Evolutionary conservation across 2,888 invertebrate species (phyloP), one percentile per base, ranked within the genome.

Genomic region (Volucella inflata): DNA sequence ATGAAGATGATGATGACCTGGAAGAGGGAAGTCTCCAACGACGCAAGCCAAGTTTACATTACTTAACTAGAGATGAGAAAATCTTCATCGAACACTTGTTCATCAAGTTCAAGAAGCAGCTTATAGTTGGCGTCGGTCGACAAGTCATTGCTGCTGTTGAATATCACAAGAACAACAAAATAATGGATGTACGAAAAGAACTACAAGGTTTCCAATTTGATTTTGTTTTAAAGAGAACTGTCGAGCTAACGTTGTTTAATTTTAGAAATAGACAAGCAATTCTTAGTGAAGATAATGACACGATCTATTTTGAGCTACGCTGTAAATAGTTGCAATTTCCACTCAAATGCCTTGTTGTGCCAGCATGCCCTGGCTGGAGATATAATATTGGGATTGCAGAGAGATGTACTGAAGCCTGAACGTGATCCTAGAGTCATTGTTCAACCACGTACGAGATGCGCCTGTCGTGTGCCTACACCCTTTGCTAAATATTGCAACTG

Each of bases 51-150:
- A 68, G 60, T 51, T 60, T 57, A 1, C 14, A 70, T 6, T 88
- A 90, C 30, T 55, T 91, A 60, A 87, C 84, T 6, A 89, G 89
- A 40, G 88, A 88, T 16, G 89, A 90, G 64, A 87, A 89, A n/a
- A 89, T 92, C 2, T 92, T 90, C 42, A 89, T 92, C 2, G 92
- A 91, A 48, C 91, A 92, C 72, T 89, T 89, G 53, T 87, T 91
- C 59, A 90, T 91, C 8, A 91, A 90, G 87, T 92, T 92, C 44
- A 92, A 91, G 79, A 89, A 90, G 4, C 89, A 90, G 10, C 67
- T 92, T 17, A 87, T 91, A 14, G 89, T 91, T 0, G 92, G 91
- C 2, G 87, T 92, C 42, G 90, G 90, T 17, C 89, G 89, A 42
- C 88, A 89, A 55, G 91, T 92, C 1, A 89, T 91, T 76, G 88